These are phyloP conservation scores for Charadrius vociferus DNA, from an alignment of 2,113 vertebrate genomes.

Conservation along the genomic window DNA sequence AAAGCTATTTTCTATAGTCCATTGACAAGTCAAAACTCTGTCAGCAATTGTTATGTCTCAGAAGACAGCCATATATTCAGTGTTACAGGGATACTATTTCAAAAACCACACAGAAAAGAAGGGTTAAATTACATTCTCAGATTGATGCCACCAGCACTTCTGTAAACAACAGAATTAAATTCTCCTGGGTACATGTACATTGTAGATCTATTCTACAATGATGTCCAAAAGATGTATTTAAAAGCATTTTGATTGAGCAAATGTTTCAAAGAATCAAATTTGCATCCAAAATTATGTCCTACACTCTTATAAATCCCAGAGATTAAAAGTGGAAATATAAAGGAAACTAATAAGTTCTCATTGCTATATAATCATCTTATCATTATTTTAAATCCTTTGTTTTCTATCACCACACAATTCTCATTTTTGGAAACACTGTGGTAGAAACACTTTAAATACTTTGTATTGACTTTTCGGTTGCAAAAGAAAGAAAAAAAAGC, in stretches of 20 bases:
- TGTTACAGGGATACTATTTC: neutral
- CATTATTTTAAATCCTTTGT: neutral
- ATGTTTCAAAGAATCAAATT: neutral
- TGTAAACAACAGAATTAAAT: conserved; percentile 7
- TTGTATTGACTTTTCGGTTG: neutral
- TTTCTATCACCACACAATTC: neutral
- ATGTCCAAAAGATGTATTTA: neutral
- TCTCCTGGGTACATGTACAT: neutral
- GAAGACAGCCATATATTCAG: neutral
- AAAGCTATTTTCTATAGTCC: neutral
- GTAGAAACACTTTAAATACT: neutral
- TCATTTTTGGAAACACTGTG: neutral
- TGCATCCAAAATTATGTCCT: conserved; percentile 9
- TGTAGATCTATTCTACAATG: neutral
- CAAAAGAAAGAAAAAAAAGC: neutral
- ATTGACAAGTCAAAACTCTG: conserved; percentile 1
- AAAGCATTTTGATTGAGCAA: conserved; percentile 4
- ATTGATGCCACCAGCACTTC: neutral
- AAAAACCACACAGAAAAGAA: neutral
- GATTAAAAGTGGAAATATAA: neutral
- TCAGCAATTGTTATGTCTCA: neutral
- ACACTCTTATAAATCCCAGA: neutral
- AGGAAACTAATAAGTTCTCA: neutral
- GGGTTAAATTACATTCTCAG: conserved; percentile 8
- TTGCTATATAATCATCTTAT: neutral